phyloP scores from a whole-genome alignment of 2,888 invertebrate species.

The Himalopsyche japonica region DNA sequence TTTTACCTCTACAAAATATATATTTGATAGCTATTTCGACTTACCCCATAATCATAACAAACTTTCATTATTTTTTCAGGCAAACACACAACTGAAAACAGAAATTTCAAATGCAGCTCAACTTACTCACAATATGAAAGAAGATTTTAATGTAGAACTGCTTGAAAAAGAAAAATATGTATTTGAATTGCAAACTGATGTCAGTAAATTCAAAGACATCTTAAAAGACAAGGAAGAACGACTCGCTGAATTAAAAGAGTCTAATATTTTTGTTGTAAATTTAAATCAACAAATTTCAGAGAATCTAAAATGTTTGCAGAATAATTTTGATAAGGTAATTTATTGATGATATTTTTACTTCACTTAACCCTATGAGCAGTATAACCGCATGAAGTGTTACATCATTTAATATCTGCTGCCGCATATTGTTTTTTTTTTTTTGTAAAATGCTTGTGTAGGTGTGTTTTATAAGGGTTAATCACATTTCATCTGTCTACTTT shows the following conservation, averaged over 20 bases:
- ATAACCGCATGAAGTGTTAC: too few relatives aligned
- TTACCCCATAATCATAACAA: neutral
- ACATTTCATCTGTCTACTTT: too few relatives aligned
- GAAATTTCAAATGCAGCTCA: constrained; percentile 74
- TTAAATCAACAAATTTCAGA: constrained; percentile 63
- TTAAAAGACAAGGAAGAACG: constrained; percentile 50
- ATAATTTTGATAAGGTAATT: constrained; percentile 59
- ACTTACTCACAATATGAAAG: constrained; percentile 69
- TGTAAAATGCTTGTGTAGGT: too few relatives aligned
- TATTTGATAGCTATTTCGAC: too few relatives aligned
- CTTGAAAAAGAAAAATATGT: constrained; percentile 53
- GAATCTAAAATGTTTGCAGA: constrained; percentile 63
- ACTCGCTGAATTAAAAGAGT: constrained; percentile 55
- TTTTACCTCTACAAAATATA: too few relatives aligned
- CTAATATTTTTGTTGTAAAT: constrained; percentile 56
- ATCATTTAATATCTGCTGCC: too few relatives aligned
- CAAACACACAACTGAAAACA: constrained; percentile 65
- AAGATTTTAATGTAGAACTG: constrained; percentile 63
- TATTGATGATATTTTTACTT: neutral
- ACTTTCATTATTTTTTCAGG: constrained; percentile 45
- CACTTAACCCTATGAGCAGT: too few relatives aligned
- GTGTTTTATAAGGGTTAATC: too few relatives aligned
- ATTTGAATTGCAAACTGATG: constrained; percentile 53
- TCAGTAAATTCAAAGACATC: constrained; percentile 46
- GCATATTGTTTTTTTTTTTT: too few relatives aligned